A percentile compares a stretch with the other conserved stretches of the same genome.
Conservation (phyloP, 2,113 vertebrate genomes). For the Shinisaurus crocodilurus region DNA sequence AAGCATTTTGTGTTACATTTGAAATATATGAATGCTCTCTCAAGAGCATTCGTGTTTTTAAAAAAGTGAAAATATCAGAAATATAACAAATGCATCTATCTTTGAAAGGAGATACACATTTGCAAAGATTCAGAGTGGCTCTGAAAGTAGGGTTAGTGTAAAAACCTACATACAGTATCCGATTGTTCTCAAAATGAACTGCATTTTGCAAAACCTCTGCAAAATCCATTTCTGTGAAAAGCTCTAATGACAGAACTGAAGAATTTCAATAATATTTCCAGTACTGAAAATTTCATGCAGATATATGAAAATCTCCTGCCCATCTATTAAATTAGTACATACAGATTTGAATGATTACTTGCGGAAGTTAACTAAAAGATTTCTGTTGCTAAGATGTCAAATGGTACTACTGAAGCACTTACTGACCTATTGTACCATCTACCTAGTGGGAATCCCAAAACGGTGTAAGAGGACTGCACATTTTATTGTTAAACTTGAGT, state of each 20-base stretch:
- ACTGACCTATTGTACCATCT: neutral
- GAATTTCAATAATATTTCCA: neutral
- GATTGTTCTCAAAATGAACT: fast-evolving
- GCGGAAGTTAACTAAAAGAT: neutral
- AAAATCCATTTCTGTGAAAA: fast-evolving
- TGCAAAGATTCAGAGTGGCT: neutral
- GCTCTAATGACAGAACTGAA: neutral
- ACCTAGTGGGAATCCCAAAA: neutral
- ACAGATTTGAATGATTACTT: neutral
- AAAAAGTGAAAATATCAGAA: conserved; percentile 7
- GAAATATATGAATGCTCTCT: neutral
- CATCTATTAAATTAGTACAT: neutral
- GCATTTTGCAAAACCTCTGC: neutral
- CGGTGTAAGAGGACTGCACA: neutral
- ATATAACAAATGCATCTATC: neutral
- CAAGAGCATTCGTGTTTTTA: neutral
- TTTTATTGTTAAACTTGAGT: neutral
- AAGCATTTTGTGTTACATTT: neutral
- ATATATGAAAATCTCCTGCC: neutral
- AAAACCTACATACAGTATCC: neutral
- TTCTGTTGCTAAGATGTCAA: neutral
- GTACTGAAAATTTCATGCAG: fast-evolving
- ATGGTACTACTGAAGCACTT: neutral
- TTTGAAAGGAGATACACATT: conserved; percentile 18
- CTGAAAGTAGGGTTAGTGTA: neutral